A percentile compares a stretch with the other conserved stretches of the same genome.
Evolutionary conservation across 2,888 invertebrate species (phyloP).

Genomic region (Rotaria sp.): DNA sequence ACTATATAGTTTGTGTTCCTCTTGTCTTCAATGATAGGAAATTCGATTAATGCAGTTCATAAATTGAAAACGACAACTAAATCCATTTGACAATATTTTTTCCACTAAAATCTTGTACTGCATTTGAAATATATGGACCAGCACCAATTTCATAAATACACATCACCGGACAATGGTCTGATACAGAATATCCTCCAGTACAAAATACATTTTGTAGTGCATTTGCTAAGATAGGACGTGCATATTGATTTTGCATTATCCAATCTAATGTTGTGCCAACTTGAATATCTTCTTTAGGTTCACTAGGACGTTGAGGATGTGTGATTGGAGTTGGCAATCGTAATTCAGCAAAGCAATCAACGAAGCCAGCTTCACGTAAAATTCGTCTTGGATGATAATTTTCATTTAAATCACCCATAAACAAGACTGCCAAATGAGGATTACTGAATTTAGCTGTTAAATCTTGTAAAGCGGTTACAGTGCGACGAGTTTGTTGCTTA

Average conservation of each 20-base stretch:
- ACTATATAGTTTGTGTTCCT: too few species aligned
- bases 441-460: neutral
- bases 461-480: neutral
- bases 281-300: slow-evolving; percentile 8
- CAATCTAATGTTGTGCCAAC: slow-evolving; percentile 1
- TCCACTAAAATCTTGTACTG: neutral
- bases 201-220: neutral
- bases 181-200: slow-evolving; percentile 7
- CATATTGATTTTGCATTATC: slow-evolving; percentile 5
- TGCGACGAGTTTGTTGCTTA: neutral
- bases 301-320: neutral
- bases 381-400: slow-evolving; percentile 21
- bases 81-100: neutral
- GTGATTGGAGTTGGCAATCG: neutral
- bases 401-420: slow-evolving; percentile 7
- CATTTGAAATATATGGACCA: neutral
- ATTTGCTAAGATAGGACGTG: slow-evolving; percentile 1
- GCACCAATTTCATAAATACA: neutral
- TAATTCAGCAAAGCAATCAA: slow-evolving; percentile 1
- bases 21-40: too few species aligned
- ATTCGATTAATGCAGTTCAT: too few species aligned
- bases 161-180: neutral
- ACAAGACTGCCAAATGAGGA: neutral
- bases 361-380: neutral
- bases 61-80: neutral